These are phyloP conservation scores for Tragelaphus buxtoni DNA, from an alignment of 2,113 vertebrate genomes.

Conservation along the genomic window DNA sequence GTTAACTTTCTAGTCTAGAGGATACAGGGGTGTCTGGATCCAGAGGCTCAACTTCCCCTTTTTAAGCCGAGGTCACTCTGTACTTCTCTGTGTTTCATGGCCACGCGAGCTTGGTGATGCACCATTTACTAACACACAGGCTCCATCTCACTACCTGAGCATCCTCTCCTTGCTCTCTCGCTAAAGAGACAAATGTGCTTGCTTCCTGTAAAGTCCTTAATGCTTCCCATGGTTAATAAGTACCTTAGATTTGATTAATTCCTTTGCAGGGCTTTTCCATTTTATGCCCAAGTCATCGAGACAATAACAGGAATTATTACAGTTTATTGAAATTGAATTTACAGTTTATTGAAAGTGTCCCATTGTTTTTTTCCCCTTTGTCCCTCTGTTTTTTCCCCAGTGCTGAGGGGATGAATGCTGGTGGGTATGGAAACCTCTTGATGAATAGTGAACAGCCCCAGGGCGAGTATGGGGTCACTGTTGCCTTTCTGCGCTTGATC, in stretches of 20 bases:
- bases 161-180: neutral
- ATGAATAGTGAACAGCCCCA: slow-evolving; percentile 95
- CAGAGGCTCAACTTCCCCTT: neutral
- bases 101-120: neutral
- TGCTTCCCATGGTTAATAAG: neutral
- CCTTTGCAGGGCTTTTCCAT: neutral
- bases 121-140: neutral
- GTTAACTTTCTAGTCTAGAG: neutral
- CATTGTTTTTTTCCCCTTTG: neutral
- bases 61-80: neutral
- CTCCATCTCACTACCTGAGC: neutral
- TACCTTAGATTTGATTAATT: neutral
- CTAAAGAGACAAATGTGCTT: neutral
- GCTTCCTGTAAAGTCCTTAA: neutral
- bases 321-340: neutral
- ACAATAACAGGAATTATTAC: neutral
- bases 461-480: slow-evolving; percentile 93
- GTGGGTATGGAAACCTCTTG: slow-evolving; percentile 93
- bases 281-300: neutral
- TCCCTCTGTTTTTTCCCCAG: slow-evolving; percentile 75
- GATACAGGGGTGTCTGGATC: neutral
- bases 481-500: slow-evolving; percentile 93
- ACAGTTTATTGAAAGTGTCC: neutral
- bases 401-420: slow-evolving; percentile 97
- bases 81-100: neutral